phyloP scores from a whole-genome alignment of 2,113 vertebrate species.

The Cheirogaleus medius region DNA sequence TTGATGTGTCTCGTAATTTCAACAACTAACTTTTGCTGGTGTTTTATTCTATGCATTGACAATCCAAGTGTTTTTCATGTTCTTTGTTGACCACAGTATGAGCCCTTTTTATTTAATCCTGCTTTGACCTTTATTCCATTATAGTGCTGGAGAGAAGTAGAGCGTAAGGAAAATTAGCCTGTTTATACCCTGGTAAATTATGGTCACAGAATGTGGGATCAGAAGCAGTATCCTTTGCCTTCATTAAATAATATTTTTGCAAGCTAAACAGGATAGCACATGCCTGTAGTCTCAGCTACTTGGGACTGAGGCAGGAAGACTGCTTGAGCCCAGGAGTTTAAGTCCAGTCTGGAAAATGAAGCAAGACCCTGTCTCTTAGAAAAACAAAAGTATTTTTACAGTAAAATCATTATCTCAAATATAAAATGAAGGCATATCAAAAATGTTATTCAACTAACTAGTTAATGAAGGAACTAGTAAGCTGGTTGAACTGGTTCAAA shows the following conservation, averaged over 20 bases:
- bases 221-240: not conserved
- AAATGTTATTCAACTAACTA: not conserved
- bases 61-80: not conserved
- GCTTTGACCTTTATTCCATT: not conserved
- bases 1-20: not conserved
- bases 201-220: not conserved
- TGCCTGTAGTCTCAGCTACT: too few species aligned
- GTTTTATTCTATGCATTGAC: not conserved
- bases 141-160: not conserved
- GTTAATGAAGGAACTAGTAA: not conserved
- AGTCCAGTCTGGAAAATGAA: too few species aligned
- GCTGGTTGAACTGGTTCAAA: not conserved
- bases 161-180: not conserved
- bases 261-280: too few species aligned
- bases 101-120: not conserved
- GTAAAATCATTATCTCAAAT: not conserved
- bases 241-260: not conserved
- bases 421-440: not conserved
- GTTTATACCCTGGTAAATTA: not conserved
- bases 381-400: not conserved
- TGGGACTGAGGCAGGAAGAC: too few species aligned
- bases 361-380: too few species aligned
- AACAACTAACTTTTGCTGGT: not conserved
- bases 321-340: too few species aligned
- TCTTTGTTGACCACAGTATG: not conserved